These are phyloP conservation scores for Adoxophyes honmai DNA, from an alignment of 1,140 invertebrate species.

Conservation along the genomic window DNA sequence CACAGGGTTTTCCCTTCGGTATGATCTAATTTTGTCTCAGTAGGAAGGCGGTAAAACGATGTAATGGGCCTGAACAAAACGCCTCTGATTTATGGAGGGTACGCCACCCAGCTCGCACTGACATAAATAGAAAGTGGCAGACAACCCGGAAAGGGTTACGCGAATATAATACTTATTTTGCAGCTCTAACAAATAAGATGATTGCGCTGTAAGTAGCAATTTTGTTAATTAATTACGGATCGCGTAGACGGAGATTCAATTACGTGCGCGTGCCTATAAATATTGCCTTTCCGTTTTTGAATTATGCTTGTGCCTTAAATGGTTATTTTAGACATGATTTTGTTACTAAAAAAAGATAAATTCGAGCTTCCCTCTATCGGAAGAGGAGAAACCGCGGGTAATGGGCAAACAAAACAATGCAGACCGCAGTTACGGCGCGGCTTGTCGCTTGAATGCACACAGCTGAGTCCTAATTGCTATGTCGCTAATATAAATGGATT, in stretches of 20 bases:
- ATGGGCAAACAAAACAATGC: slow-evolving; percentile 7
- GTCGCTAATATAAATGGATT: slow-evolving; percentile 11
- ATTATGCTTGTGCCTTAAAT: not conserved
- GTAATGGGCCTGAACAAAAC: slow-evolving; percentile 65
- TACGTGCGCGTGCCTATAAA: not conserved
- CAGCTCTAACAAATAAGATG: slow-evolving; percentile 36
- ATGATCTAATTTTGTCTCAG: slow-evolving; percentile 66
- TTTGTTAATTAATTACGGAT: slow-evolving; percentile 4
- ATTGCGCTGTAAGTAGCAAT: not conserved
- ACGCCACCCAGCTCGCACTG: slow-evolving; percentile 47
- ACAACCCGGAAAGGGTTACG: slow-evolving; percentile 53
- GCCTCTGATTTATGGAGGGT: slow-evolving; percentile 60
- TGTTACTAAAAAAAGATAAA: not conserved
- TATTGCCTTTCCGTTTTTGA: not conserved
- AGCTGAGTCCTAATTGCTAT: not conserved
- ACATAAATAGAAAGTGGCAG: slow-evolving; percentile 53
- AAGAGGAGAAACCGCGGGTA: slow-evolving; percentile 4
- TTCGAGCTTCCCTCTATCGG: not conserved
- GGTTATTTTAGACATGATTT: not conserved
- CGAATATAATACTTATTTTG: slow-evolving; percentile 40
- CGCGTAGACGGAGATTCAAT: not conserved
- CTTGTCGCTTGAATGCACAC: slow-evolving; percentile 3
- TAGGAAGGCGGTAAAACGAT: slow-evolving; percentile 62
- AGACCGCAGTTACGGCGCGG: not conserved
- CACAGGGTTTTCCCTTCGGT: slow-evolving; percentile 49